phyloP scores from a whole-genome alignment of 2,113 vertebrate genomes.

The Sarotherodon lohbergeri region DNA sequence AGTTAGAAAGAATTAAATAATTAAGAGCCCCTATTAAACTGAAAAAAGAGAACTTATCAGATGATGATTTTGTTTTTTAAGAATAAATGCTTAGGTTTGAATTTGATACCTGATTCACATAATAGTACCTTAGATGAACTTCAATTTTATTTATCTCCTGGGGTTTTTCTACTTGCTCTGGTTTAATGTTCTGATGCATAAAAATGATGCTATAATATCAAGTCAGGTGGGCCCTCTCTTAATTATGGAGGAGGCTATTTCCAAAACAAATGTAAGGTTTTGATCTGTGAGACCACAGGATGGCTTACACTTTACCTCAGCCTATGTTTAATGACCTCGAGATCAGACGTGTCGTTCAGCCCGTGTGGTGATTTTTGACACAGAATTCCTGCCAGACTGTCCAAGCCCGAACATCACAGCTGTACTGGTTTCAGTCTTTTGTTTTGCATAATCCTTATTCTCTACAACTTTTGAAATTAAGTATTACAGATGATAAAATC shows the following conservation, averaged over 20 bases:
- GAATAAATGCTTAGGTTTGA: background rate
- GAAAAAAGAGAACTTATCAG: background rate
- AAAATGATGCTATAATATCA: no score
- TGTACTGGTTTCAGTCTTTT: background rate
- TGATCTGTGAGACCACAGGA: background rate
- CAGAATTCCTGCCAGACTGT: fast-evolving
- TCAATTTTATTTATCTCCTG: no score
- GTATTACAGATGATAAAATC: background rate
- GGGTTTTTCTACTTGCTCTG: no score
- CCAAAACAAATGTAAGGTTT: no score
- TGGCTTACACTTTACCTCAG: background rate
- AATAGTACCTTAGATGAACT: no score
- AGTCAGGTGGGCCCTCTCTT: no score
- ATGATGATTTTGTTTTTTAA: background rate
- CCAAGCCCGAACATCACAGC: background rate
- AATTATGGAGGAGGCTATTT: no score
- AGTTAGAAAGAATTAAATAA: background rate
- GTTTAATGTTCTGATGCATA: no score
- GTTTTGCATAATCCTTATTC: background rate
- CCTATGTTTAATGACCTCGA: no score
- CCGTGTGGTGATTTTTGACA: background rate
- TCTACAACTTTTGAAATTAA: background rate
- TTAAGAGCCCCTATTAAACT: no score
- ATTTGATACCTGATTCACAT: background rate
- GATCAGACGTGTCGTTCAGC: background rate